phyloP scores from a whole-genome alignment of 2,113 vertebrate species.

The Stigmatopora argus region DNA sequence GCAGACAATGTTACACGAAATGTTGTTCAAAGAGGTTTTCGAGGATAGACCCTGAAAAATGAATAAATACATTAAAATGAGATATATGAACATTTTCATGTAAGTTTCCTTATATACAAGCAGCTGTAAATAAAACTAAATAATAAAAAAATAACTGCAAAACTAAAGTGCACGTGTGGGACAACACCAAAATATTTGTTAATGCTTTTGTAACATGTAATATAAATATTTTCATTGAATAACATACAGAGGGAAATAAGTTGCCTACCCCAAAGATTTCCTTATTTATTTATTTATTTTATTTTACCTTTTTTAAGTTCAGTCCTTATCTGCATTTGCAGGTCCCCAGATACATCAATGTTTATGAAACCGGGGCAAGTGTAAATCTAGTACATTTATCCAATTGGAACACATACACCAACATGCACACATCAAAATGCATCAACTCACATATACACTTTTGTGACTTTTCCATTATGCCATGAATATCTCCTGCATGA shows the following conservation, averaged over 20 bases:
- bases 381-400: constrained; percentile 73
- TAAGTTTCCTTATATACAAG: constrained; percentile 56
- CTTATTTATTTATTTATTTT: constrained; percentile 18
- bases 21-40: constrained; percentile 57
- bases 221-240: neutral
- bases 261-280: constrained; percentile 70
- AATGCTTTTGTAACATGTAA: constrained; percentile 74
- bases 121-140: constrained; percentile 35
- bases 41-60: constrained; percentile 57
- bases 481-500: constrained; percentile 55
- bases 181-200: constrained; percentile 65
- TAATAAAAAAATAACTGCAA: constrained; percentile 52
- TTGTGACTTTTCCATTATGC: constrained; percentile 55
- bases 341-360: constrained; percentile 89
- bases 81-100: constrained; percentile 39
- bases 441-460: constrained; percentile 35
- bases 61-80: no score
- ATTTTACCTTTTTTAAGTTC: constrained; percentile 48
- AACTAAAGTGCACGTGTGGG: constrained; percentile 20
- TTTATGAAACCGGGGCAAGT: constrained; percentile 69
- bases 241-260: constrained; percentile 78
- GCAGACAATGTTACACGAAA: constrained; percentile 28
- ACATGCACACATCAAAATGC: constrained; percentile 31
- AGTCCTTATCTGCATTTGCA: constrained; percentile 93
- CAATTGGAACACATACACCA: constrained; percentile 56